phyloP scores from a whole-genome alignment of 2,113 vertebrate genomes.

The Taurulus bubalis region DNA sequence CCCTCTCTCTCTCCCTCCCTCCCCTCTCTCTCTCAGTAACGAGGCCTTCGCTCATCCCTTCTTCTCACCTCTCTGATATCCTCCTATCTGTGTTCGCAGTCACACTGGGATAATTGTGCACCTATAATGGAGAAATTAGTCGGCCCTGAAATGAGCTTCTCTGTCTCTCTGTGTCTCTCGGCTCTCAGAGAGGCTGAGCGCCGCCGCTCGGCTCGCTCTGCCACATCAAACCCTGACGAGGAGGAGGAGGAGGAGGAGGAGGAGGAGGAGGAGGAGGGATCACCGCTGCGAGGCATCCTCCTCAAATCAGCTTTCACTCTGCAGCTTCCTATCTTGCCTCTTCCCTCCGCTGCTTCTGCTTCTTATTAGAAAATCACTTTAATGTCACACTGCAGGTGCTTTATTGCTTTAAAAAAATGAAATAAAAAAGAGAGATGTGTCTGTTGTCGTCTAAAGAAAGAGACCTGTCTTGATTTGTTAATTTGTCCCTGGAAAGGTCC shows the following conservation, averaged over 20 bases:
- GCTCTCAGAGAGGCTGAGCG: constrained; percentile 50
- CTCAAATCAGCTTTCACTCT: constrained; percentile 72
- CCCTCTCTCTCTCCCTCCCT: neutral
- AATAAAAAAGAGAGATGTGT: constrained; percentile 8
- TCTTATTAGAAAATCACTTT: constrained; percentile 69
- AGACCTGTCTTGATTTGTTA: constrained; percentile 15
- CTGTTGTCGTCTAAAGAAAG: constrained; percentile 17
- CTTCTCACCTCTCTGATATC: constrained; percentile 57
- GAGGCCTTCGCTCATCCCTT: constrained; percentile 47
- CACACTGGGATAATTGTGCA: constrained; percentile 80
- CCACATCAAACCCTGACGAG: constrained; percentile 68
- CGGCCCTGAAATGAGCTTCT: constrained; percentile 83
- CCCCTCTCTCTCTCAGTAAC: constrained; percentile 31
- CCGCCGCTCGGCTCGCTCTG: constrained; percentile 48
- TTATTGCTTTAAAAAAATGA: constrained; percentile 45
- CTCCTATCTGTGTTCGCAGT: constrained; percentile 74
- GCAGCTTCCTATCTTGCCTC: constrained; percentile 45
- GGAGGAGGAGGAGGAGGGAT: constrained; percentile 56
- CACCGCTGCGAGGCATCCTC: constrained; percentile 66
- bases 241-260: constrained; percentile 41
- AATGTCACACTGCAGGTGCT: constrained; percentile 71
- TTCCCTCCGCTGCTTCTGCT: constrained; percentile 49
- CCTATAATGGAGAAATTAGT: constrained; percentile 84
- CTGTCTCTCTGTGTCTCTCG: constrained; percentile 40
- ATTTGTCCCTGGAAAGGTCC: constrained; percentile 39